Percentiles rank a stretch among this genome's conserved stretches.
These are phyloP conservation scores for Chloropsis cyanopogon DNA, from an alignment of 2,113 vertebrate species.

Conservation along the genomic window DNA sequence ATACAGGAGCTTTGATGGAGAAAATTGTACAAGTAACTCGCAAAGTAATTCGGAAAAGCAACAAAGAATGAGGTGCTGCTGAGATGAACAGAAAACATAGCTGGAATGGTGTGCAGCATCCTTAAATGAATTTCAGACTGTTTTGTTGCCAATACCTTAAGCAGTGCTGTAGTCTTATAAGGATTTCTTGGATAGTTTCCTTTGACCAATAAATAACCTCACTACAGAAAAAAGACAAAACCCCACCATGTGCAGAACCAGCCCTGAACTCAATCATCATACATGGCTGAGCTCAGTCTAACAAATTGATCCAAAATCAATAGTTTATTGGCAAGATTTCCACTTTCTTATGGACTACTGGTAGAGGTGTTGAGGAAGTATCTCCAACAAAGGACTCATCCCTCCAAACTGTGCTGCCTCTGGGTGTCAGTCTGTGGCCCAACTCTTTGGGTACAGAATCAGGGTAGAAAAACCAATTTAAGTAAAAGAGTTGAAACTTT, in stretches of 20 bases:
- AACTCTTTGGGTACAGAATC: not conserved
- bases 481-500: not conserved
- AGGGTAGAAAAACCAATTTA: not conserved
- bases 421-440: not conserved
- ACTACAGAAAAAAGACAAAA: not conserved
- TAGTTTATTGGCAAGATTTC: not conserved
- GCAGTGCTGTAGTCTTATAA: not conserved
- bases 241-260: not conserved
- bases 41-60: slow-evolving; percentile 56
- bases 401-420: not conserved
- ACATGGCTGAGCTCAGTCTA: not conserved
- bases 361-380: not conserved
- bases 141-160: slow-evolving; percentile 42
- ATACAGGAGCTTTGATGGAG: slow-evolving; percentile 66
- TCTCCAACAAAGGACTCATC: not conserved
- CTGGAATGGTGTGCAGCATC: slow-evolving; percentile 38
- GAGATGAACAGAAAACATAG: slow-evolving; percentile 48
- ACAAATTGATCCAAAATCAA: not conserved
- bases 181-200: slow-evolving; percentile 34
- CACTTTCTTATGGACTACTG: not conserved
- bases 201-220: slow-evolving; percentile 4
- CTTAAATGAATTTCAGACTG: slow-evolving; percentile 44
- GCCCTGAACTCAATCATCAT: not conserved
- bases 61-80: slow-evolving; percentile 55
- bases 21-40: slow-evolving; percentile 61